phyloP scores from a whole-genome alignment of 2,888 invertebrate species.

The Sabatieria punctata region DNA sequence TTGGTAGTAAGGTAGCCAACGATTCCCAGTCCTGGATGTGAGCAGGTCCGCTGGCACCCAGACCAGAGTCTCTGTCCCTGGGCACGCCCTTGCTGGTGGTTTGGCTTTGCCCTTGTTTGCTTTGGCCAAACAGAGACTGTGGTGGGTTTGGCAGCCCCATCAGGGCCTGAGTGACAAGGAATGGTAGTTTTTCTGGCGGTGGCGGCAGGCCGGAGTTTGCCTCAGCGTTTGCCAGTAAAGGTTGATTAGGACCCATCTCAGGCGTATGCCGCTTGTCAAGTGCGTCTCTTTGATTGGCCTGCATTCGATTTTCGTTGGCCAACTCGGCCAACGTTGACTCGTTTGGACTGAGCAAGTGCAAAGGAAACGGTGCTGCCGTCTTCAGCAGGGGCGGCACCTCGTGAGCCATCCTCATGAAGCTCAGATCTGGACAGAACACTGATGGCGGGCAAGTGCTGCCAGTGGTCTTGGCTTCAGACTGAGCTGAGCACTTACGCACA shows the following conservation, averaged over 20 bases:
- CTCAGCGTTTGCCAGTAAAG: too few relatives aligned
- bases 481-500: too few relatives aligned
- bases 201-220: background rate
- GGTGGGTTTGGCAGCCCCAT: too few relatives aligned
- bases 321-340: background rate
- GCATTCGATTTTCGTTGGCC: too few relatives aligned
- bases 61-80: conserved; percentile 22
- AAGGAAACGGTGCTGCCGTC: conserved; percentile 7
- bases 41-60: conserved; percentile 26
- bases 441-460: too few relatives aligned
- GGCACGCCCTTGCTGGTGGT: background rate
- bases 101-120: background rate
- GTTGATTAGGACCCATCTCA: too few relatives aligned
- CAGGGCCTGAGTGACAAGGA: too few relatives aligned
- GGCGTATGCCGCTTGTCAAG: too few relatives aligned
- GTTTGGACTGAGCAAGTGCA: background rate
- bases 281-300: too few relatives aligned
- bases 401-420: conserved; percentile 7
- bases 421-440: background rate
- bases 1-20: conserved; percentile 64
- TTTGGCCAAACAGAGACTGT: background rate
- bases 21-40: conserved; percentile 88
- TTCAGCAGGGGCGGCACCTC: conserved; percentile 7
- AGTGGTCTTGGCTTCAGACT: background rate
- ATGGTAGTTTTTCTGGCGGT: too few relatives aligned